These are phyloP conservation scores for Ailuropoda melanoleuca DNA, from an alignment of 2,113 vertebrate genomes.

Conservation along the genomic window DNA sequence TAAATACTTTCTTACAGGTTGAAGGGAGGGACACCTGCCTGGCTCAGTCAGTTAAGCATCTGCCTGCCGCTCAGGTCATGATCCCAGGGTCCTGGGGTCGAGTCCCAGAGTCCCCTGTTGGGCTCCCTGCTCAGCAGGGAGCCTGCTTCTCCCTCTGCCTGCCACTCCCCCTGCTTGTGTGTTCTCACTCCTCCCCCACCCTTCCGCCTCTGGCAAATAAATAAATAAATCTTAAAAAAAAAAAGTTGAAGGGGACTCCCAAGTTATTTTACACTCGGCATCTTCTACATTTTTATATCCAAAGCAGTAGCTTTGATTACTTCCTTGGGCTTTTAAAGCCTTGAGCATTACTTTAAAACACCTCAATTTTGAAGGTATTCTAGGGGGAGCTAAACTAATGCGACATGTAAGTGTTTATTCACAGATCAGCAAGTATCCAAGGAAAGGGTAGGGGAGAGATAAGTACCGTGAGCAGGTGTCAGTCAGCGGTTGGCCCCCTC, in stretches of 20 bases:
- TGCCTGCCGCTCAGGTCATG: no score
- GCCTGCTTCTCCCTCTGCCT: no score
- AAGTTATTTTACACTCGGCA: not conserved
- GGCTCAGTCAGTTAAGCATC: no score
- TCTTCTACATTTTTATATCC: not conserved
- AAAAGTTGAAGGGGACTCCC: not conserved
- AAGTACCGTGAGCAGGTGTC: not conserved
- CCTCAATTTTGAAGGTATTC: not conserved
- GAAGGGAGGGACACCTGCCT: no score
- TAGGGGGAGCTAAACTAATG: not conserved
- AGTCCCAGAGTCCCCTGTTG: no score
- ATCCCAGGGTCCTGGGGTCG: no score
- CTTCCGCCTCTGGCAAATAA: no score
- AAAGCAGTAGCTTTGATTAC: not conserved
- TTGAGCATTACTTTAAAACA: not conserved
- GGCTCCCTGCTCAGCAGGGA: no score
- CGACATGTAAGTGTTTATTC: no score
- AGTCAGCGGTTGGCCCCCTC: not conserved
- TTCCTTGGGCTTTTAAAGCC: not conserved
- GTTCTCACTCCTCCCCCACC: no score
- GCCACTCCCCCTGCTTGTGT: no score
- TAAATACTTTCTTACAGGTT: not conserved
- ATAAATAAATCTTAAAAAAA: no score
- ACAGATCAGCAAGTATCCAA: not conserved
- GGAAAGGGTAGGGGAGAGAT: not conserved